Conservation (phyloP, 1,140 invertebrate species). For the Conopomorpha cramerella region DNA sequence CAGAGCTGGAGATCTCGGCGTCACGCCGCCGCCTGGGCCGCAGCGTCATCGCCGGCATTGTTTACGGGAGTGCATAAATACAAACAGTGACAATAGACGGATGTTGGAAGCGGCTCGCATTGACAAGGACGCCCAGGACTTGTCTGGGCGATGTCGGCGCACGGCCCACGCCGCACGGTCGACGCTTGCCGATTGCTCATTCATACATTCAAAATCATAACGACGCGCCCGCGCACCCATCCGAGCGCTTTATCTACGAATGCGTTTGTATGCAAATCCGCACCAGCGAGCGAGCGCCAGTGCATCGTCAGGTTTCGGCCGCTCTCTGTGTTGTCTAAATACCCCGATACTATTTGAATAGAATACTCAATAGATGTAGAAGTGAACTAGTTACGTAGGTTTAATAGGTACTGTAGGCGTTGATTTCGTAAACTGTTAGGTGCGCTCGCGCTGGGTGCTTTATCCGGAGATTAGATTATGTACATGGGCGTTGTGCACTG, state of each 20-base stretch:
- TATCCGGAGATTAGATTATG: constrained; percentile 15
- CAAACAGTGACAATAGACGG: constrained; percentile 57
- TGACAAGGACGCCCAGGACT: constrained; percentile 58
- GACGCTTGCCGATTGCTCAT: constrained; percentile 47
- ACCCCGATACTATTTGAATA: constrained; percentile 57
- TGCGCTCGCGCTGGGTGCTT: constrained; percentile 15
- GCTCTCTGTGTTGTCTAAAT: constrained; percentile 54
- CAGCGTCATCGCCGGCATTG: constrained; percentile 33
- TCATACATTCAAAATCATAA: constrained; percentile 61
- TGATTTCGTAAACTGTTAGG: constrained; percentile 40
- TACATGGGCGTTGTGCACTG: constrained; percentile 31
- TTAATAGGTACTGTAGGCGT: constrained; percentile 27
- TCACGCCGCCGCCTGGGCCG: constrained; percentile 11
- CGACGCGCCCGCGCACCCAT: constrained; percentile 41
- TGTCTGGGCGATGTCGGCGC: constrained; percentile 48
- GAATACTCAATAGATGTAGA: constrained; percentile 53
- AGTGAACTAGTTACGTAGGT: constrained; percentile 44
- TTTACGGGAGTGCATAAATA: constrained; percentile 45
- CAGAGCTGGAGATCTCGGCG: constrained; percentile 6
- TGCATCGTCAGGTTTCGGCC: constrained; percentile 45
- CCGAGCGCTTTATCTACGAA: constrained; percentile 28
- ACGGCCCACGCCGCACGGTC: constrained; percentile 44
- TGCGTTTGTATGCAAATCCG: constrained; percentile 55
- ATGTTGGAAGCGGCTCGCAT: constrained; percentile 56
- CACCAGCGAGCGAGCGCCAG: constrained; percentile 33